These are phyloP conservation scores for Schizaphis graminum DNA, from an alignment of 2,888 invertebrate species.

Conservation along the genomic window DNA sequence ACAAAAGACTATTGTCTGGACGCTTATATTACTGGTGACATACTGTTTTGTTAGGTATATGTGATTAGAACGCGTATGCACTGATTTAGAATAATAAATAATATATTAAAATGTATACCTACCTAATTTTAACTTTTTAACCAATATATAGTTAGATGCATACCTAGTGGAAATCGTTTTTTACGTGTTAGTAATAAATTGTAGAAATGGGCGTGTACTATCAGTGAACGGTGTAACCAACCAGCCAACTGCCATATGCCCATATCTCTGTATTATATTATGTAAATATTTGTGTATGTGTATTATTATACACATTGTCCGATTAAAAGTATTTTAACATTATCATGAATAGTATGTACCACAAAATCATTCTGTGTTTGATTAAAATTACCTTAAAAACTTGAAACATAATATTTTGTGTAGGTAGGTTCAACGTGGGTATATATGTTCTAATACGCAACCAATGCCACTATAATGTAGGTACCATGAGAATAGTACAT, in stretches of 20 bases:
- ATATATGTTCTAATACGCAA: neutral
- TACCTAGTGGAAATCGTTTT: neutral
- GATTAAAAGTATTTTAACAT: neutral
- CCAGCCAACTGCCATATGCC: conserved; percentile 12
- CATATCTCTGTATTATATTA: conserved; percentile 21
- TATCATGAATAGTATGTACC: neutral
- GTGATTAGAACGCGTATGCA: neutral
- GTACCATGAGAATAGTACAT: no score
- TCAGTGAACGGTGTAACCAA: conserved; percentile 47
- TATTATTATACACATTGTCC: neutral
- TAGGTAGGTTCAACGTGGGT: neutral
- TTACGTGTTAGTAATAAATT: neutral
- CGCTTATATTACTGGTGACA: neutral
- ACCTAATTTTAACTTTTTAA: neutral
- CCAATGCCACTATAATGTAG: neutral
- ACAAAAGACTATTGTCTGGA: neutral
- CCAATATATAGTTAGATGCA: neutral
- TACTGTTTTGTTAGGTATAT: neutral
- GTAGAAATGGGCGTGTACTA: conserved; percentile 42
- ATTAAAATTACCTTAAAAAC: neutral
- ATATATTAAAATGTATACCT: neutral
- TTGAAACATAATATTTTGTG: neutral
- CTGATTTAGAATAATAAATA: neutral
- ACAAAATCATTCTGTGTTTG: neutral
- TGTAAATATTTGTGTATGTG: neutral